Evolutionary conservation across 2,888 invertebrate species (phyloP), one percentile per base, ranked within the genome.

Genomic region (Rugalucina vietnamica): DNA sequence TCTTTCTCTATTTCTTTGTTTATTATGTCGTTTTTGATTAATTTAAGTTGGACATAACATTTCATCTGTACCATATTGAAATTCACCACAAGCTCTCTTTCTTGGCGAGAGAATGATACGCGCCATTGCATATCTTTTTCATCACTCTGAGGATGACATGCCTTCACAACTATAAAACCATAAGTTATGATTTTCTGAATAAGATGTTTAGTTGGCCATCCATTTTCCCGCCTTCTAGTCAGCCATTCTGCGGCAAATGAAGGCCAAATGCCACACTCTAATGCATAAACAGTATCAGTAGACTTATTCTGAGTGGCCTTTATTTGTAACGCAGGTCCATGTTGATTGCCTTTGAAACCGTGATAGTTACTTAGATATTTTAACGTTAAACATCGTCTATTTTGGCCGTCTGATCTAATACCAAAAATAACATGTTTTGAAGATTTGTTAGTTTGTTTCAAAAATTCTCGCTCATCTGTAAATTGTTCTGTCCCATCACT

Each of bases 151-250:
- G 79, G 72, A 3, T 83, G 79, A n/a, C 76, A 75, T 21, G 37
- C 60, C 24, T 71, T 57, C 14, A 83, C 83, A 14, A 83, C n/a
- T 65, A 83, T 79, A 39, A 43, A 79, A 2, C 83, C 83, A 34
- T 75, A 50, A 27, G 73, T 34, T 29, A 34, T 36, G 57, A 73
- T 74, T 18, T 36, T 65, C 1, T 76, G 37, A 4, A 49, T 57
- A 49, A 79, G 54, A 18, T 75, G 54, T 34, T 60, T 5, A 24
- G 50, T 36, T 5, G 83, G 79, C 21, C 72, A 83, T 21, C 60
- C 72, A 32, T 75, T 37, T 39, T 21, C 18, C 32, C 83, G 24
- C 18, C 37, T 21, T 65, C 75, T 71, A 18, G 37, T 32, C 29
- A 79, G 39, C 83, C 83, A 83, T n/a, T 69, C 65, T 12, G 18